Percentiles rank a stretch among this genome's conserved stretches.
These are phyloP conservation scores for Hemibagrus guttatus DNA, from an alignment of 2,797 vertebrate species.

Conservation along the genomic window DNA sequence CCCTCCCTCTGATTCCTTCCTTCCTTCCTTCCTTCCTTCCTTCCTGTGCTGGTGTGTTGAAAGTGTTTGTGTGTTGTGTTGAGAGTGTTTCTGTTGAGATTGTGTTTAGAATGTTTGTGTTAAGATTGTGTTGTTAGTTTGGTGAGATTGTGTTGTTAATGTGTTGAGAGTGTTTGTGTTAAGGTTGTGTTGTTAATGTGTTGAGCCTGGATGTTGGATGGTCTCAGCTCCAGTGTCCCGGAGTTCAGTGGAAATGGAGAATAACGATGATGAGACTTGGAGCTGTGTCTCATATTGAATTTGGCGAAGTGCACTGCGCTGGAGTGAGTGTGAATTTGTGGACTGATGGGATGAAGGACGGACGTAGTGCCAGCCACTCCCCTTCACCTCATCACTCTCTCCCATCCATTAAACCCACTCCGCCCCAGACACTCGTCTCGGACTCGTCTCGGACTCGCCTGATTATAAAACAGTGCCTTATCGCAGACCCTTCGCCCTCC, in stretches of 20 bases:
- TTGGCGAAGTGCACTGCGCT: constrained; percentile 58
- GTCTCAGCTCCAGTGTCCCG: not conserved
- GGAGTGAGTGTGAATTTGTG: constrained; percentile 60
- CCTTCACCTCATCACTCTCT: constrained; percentile 33
- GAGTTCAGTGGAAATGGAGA: constrained; percentile 14
- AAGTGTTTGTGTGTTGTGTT: too few species aligned
- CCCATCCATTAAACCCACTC: constrained; percentile 76
- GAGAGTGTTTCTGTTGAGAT: too few species aligned
- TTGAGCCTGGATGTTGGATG: too few species aligned
- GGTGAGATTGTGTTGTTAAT: too few species aligned
- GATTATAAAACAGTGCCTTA: constrained; percentile 73
- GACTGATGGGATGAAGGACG: constrained; percentile 61
- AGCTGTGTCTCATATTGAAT: constrained; percentile 44
- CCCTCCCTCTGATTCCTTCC: too few species aligned
- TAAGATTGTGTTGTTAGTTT: too few species aligned
- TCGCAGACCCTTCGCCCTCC: not conserved
- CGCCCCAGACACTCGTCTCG: constrained; percentile 73
- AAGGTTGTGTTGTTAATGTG: too few species aligned
- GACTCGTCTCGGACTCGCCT: constrained; percentile 68
- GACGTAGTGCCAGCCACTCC: constrained; percentile 53
- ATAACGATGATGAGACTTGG: constrained; percentile 17
- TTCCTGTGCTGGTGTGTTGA: too few species aligned
- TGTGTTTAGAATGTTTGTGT: too few species aligned
- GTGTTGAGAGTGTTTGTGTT: too few species aligned
- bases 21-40: too few species aligned